These are phyloP conservation scores for Emydocephalus ijimae DNA, from an alignment of 2,113 vertebrate genomes.

Conservation along the genomic window DNA sequence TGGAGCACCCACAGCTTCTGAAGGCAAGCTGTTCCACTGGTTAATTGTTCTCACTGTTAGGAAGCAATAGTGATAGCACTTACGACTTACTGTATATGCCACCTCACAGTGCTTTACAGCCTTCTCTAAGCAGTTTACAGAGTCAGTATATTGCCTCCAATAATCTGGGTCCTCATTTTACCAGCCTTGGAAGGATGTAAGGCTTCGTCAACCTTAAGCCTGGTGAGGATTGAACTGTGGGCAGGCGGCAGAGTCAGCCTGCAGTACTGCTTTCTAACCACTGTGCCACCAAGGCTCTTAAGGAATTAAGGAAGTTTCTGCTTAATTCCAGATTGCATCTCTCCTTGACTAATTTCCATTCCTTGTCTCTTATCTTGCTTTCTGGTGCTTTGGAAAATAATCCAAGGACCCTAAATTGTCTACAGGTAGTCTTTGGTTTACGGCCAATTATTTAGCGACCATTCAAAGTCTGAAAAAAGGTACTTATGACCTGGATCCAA, in stretches of 20 bases:
- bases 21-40: background rate
- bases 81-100: too few species aligned
- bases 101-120: too few species aligned
- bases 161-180: too few species aligned
- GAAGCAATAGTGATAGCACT: too few species aligned
- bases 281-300: too few species aligned
- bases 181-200: too few species aligned
- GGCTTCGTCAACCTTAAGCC: too few species aligned
- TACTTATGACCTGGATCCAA: background rate
- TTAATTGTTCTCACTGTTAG: background rate
- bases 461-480: background rate
- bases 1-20: background rate
- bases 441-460: background rate
- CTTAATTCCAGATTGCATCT: background rate
- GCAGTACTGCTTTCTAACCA: too few species aligned
- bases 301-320: background rate
- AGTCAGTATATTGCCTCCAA: too few species aligned
- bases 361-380: background rate
- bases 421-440: background rate
- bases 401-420: background rate
- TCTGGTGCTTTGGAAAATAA: background rate
- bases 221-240: too few species aligned
- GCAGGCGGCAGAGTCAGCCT: too few species aligned
- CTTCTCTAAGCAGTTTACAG: too few species aligned
- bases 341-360: background rate